A percentile compares a stretch with the other conserved stretches of the same genome.
phyloP scores from a whole-genome alignment of 2,797 vertebrate genomes.

The Acipenser transmontanus region DNA sequence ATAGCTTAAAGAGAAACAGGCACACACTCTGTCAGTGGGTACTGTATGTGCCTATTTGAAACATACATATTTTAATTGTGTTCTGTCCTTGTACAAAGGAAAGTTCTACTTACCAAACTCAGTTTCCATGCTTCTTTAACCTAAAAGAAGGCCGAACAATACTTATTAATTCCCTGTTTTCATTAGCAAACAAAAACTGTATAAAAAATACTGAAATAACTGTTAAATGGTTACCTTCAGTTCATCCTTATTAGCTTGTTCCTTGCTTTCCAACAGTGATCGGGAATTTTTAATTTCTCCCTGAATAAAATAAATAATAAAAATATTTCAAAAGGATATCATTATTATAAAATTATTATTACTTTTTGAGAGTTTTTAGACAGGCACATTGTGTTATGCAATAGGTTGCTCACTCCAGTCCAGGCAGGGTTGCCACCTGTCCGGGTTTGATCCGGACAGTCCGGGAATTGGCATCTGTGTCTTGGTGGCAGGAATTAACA shows the following conservation, averaged over 20 bases:
- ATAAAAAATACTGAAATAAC: not conserved
- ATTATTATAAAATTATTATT: no score
- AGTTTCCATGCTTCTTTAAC: not conserved
- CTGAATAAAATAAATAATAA: not conserved
- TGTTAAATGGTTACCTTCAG: not conserved
- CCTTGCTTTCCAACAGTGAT: not conserved
- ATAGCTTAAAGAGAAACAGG: no score
- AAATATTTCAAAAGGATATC: not conserved
- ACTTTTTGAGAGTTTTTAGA: no score
- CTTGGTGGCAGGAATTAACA: no score
- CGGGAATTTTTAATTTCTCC: not conserved
- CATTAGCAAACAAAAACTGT: not conserved
- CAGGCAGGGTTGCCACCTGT: no score
- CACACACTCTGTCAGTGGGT: no score
- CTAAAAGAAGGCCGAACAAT: not conserved
- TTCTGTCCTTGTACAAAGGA: not conserved
- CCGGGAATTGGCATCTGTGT: no score
- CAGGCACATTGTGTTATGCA: no score
- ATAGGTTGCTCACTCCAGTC: no score
- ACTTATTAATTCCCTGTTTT: not conserved
- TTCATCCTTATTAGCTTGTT: not conserved
- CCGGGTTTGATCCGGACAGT: no score
- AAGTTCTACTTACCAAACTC: not conserved
- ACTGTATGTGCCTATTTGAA: no score
- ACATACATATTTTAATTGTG: not conserved